Base-by-base conservation (phyloP, 2,113 vertebrate species). In the Serilophus lunatus region DNA sequence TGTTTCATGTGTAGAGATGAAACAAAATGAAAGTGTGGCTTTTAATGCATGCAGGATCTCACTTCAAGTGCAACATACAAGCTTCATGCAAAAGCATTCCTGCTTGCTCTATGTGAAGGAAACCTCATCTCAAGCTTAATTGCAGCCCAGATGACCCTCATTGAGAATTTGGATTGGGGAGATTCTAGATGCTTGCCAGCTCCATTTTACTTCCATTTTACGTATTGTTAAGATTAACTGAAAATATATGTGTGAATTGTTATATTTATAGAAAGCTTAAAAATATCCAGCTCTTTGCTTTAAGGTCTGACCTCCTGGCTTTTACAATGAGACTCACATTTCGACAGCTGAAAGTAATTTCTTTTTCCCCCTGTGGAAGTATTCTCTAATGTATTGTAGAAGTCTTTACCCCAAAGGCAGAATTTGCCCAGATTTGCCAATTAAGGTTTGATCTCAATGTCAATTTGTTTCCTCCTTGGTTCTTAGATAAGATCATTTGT, bases 401-500 rank as follows among this genome's bases (percentile, higher is more conserved):
- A n/a, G 14, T 26, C 85, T 83, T 92, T 53, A 60, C 77, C 63
- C 92, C 93, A 82, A 91, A 90, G 53, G 68, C 71, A 86, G 81
- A 95, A 90, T 78, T 82, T 56, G 15, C 64, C 69, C 72, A 70
- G n/a, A 88, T 93, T 88, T 71, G 76, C 71, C 84, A 88, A 68
- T 86, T 87, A 82, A 92, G 6, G 36, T 92, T 94, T 93, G 25
- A 59, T 95, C 59, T 87, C 86, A 82, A 36, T 92, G 60, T 85
- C 77, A 83, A 19, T 93, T 95, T 96, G 88, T 84, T 50, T 64
- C 36, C 63, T 93, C 49, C 84, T 78, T 61, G 47, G 45, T 92
- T 98, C 91, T 94, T 82, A 85, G 51, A 82, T 61, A 90, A 94
- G 95, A 80, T 71, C 22, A 80, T 93, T 92, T 94, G 68, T 71